phyloP scores from a whole-genome alignment of 2,888 invertebrate genomes.

The Rosalia funebris region DNA sequence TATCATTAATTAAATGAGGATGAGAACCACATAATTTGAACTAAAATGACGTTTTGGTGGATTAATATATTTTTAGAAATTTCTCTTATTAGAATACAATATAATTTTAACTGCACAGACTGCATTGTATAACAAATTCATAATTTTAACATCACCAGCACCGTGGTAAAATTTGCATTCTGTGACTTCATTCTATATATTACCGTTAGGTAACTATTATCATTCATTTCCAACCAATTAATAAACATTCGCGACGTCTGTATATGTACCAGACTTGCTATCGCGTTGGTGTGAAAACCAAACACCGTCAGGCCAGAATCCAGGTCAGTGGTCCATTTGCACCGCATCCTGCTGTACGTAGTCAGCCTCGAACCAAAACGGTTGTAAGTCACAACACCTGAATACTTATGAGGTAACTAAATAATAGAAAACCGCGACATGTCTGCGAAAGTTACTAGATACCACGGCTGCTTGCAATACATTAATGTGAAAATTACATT shows the following conservation, averaged over 20 bases:
- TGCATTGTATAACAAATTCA: too few relatives aligned
- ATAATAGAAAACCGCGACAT: conserved; percentile 32
- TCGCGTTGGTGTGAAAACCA: conserved; percentile 24
- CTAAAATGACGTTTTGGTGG: too few relatives aligned
- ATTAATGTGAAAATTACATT: background rate
- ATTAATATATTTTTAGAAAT: too few relatives aligned
- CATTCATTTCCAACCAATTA: too few relatives aligned
- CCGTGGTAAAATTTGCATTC: too few relatives aligned
- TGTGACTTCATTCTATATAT: too few relatives aligned
- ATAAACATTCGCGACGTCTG: background rate
- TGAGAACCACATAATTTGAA: too few relatives aligned
- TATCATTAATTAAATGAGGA: too few relatives aligned
- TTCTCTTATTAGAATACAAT: too few relatives aligned
- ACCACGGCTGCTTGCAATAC: conserved; percentile 5
- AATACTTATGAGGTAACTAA: conserved; percentile 40
- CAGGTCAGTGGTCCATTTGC: conserved; percentile 38
- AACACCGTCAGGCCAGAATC: conserved; percentile 7
- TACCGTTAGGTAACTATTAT: too few relatives aligned
- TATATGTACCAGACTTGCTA: background rate
- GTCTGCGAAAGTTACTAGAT: conserved; percentile 33
- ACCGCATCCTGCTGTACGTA: conserved; percentile 32
- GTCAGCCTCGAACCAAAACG: conserved; percentile 24
- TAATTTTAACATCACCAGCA: too few relatives aligned
- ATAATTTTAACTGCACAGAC: too few relatives aligned
- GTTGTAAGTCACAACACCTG: conserved; percentile 29